These are phyloP conservation scores for Darevskia nairensis DNA, from an alignment of 2,797 vertebrate genomes.

Conservation along the genomic window DNA sequence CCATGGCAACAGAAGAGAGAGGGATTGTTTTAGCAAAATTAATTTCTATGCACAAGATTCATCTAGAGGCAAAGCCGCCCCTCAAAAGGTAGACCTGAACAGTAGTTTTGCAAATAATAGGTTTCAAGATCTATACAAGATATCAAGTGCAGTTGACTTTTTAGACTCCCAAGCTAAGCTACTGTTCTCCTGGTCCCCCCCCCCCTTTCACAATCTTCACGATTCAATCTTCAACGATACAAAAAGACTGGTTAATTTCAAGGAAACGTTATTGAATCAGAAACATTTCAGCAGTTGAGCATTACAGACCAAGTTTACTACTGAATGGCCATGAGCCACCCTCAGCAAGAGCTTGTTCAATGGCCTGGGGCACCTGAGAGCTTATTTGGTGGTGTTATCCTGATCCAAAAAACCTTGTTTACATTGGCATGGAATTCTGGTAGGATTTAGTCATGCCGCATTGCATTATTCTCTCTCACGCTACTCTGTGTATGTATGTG, in stretches of 20 bases:
- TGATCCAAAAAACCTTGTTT: background rate
- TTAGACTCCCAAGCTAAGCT: background rate
- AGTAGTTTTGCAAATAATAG: background rate
- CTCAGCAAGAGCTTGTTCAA: background rate
- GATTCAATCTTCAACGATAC: background rate
- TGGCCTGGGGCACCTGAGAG: no score
- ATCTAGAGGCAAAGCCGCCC: background rate
- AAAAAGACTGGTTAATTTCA: background rate
- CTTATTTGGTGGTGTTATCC: background rate
- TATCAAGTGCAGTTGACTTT: background rate
- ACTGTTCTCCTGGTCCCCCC: background rate
- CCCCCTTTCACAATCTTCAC: background rate
- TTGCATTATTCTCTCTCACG: background rate
- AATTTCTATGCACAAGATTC: slow-evolving; percentile 26
- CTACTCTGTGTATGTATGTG: background rate
- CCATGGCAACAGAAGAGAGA: slow-evolving; percentile 40
- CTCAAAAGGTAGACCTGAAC: background rate
- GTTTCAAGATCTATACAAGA: background rate
- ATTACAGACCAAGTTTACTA: background rate
- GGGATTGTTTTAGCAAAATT: slow-evolving; percentile 30
- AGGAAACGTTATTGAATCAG: background rate
- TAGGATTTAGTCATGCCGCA: background rate
- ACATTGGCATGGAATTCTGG: background rate
- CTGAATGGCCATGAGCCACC: background rate
- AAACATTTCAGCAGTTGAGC: background rate